Conservation (phyloP, 2,797 vertebrate species). For the Macroramphosus scolopax region DNA sequence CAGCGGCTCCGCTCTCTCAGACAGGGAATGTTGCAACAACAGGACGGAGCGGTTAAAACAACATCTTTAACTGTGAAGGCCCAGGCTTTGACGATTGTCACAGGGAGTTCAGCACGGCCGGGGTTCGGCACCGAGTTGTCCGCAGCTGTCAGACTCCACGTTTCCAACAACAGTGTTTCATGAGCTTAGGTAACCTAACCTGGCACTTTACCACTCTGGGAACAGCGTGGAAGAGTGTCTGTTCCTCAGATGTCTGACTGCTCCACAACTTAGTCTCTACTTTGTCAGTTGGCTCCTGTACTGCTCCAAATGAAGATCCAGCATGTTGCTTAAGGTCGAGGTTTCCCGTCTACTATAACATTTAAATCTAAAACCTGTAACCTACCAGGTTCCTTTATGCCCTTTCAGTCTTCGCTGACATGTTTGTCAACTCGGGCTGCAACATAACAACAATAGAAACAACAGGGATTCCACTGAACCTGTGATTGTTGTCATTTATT, state of each 20-base stretch:
- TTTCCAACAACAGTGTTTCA: constrained; percentile 58
- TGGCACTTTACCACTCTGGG: constrained; percentile 60
- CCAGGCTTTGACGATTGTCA: constrained; percentile 49
- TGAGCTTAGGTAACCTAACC: constrained; percentile 70
- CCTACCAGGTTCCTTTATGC: not conserved
- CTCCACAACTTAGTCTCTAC: too few relatives aligned
- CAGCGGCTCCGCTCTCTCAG: constrained; percentile 34
- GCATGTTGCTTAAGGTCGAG: too few relatives aligned
- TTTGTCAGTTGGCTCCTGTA: too few relatives aligned
- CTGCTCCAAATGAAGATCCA: too few relatives aligned
- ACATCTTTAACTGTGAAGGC: constrained; percentile 46
- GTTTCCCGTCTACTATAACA: too few relatives aligned
- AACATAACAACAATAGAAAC: constrained; percentile 21
- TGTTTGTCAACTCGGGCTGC: constrained; percentile 34
- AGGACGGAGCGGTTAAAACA: constrained; percentile 64
- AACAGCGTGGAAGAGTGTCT: too few relatives aligned
- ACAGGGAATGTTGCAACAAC: constrained; percentile 48
- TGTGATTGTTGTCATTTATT: constrained; percentile 53
- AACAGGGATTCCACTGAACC: constrained; percentile 37
- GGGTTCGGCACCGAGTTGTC: constrained; percentile 77
- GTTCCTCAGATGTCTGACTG: too few relatives aligned
- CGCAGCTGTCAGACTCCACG: constrained; percentile 74
- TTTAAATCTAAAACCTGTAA: not conserved
- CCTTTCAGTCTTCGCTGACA: constrained; percentile 23
- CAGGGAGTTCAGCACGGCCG: constrained; percentile 59